Base-by-base conservation (phyloP, 2,888 invertebrate genomes). In the Salticus scenicus region DNA sequence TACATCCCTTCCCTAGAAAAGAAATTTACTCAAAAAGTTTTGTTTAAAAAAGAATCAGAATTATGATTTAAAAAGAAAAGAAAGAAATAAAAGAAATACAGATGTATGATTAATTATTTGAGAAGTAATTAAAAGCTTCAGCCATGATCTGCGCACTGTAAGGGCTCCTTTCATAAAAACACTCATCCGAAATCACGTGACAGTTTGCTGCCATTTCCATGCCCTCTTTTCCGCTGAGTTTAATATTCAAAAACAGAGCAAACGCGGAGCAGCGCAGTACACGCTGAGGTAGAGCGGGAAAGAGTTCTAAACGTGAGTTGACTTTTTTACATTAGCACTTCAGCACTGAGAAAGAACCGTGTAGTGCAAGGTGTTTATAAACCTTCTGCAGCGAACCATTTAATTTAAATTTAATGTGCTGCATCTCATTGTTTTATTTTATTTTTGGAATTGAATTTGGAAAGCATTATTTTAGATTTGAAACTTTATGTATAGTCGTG, bases 201-300 rank as follows among this genome's bases (percentile, higher is more conserved):
- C 42, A 47, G 42, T 17, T 47, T 2, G 42, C 17, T 47, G 42
- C 42, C 42, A 47, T 47, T 47, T 17, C 42, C 10, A 47, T 47
- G 42, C 42, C 42, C 42, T 47, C 42, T 17, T 47, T 47, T 47
- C 42, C 42, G 42, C 42, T 47, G 42, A 17, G n/a, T n/a, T 47
- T 47, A 47, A 47, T 47, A 47, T 47, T 47, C 42, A 47, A 47
- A 47, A 47, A 47, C 42, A 47, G 42, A 47, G 17, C 42, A 17
- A 17, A 47, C 42, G 7, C 42, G 42, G 14, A 47, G 17, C 2
- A 47, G 42, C 1, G 17, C 42, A 14, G 7, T 14, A 47, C 2
- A 47, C 17, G 42, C 17, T 5, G 14, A 37, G 10, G n/a, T 7
- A 47, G 17, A 14, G 10, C 37, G 1, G 17, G 42, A 17, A 17